Evolutionary conservation across 2,113 vertebrate genomes (phyloP).

Genomic region (Pterocles burchelli): DNA sequence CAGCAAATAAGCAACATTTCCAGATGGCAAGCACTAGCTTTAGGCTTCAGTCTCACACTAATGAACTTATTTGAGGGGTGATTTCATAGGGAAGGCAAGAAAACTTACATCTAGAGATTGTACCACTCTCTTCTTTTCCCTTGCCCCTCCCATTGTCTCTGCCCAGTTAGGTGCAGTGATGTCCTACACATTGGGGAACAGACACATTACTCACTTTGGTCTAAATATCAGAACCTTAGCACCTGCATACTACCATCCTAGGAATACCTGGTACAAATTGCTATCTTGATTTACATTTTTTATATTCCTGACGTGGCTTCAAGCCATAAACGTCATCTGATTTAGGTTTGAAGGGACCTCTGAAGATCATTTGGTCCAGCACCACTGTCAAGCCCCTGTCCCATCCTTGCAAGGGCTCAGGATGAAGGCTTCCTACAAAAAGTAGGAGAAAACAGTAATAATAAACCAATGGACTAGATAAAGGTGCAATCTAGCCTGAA

Average conservation of each 20-base stretch:
- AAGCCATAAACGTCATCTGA: neutral
- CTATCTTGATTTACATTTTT: neutral
- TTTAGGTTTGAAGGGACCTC: neutral
- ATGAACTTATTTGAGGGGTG: neutral
- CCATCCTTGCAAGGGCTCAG: neutral
- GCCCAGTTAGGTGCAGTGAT: too few relatives aligned
- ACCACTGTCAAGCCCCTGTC: accelerated
- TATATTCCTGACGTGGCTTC: neutral
- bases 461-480: neutral
- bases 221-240: too few relatives aligned
- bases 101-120: neutral
- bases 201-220: neutral
- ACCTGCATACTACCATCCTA: neutral
- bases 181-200: accelerated
- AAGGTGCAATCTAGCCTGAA: neutral
- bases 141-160: neutral
- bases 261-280: neutral
- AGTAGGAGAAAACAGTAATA: neutral
- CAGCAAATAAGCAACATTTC: neutral
- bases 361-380: neutral
- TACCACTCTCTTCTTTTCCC: too few relatives aligned
- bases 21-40: neutral
- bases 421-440: neutral
- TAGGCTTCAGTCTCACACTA: neutral
- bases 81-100: neutral